These are phyloP conservation scores for Odontamblyopus rebecca DNA, from an alignment of 2,797 vertebrate genomes.

Conservation along the genomic window DNA sequence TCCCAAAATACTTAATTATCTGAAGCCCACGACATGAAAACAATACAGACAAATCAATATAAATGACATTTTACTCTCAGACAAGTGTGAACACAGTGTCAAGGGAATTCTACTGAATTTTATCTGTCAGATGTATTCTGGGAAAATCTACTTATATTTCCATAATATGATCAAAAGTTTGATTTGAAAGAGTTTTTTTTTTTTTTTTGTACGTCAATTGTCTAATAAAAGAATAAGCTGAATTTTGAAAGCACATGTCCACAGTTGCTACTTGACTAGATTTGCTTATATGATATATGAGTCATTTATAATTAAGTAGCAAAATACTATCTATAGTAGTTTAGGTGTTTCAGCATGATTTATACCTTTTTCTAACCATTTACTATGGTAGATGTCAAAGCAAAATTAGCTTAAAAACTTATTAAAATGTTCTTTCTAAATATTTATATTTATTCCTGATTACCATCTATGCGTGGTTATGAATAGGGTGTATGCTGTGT, in stretches of 20 bases:
- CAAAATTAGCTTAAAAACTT: constrained; percentile 59
- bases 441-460: constrained; percentile 65
- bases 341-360: background rate
- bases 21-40: constrained; percentile 77
- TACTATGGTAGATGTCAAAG: constrained; percentile 22
- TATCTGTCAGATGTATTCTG: constrained; percentile 60
- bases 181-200: background rate
- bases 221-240: background rate
- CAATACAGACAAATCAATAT: constrained; percentile 77
- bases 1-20: constrained; percentile 68
- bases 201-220: no score
- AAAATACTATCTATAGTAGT: background rate
- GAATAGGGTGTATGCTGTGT: constrained; percentile 27
- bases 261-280: background rate
- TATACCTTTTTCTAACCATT: constrained; percentile 35
- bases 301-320: no score
- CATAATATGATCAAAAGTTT: constrained; percentile 43
- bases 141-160: constrained; percentile 67
- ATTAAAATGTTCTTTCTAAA: constrained; percentile 64
- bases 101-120: constrained; percentile 53
- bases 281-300: no score
- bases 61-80: constrained; percentile 72
- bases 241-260: no score
- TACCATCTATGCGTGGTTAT: constrained; percentile 34
- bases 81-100: constrained; percentile 57